Base-by-base conservation (phyloP, 2,797 vertebrate species). In the Anableps anableps region DNA sequence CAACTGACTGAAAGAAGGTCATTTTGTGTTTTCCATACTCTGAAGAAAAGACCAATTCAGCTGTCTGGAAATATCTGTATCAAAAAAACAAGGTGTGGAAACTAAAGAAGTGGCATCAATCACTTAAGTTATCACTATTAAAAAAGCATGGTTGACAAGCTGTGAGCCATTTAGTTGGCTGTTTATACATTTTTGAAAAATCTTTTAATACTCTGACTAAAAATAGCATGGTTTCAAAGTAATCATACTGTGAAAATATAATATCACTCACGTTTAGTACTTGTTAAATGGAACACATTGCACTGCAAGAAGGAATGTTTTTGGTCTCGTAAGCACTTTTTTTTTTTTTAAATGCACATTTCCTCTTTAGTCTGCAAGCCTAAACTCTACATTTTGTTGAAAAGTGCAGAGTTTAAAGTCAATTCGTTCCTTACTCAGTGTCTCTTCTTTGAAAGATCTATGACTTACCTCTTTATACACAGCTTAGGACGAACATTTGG, bases 381-480 rank as follows among this genome's bases (percentile, higher is more conserved):
- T 38, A 29, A 80, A 85, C 47, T 62, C 17, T 74, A 66, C 82
- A 72, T 71, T 58, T 78, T 75, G 62, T 62, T 7, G 10, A 55
- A 55, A 73, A 53, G 51, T 48, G 38, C 29, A 71, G 17, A 75
- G 51, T 80, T 74, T n/a, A 76, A 72, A 55, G 47, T 10, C 34
- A 29, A 43, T 78, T 51, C n/a, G 51, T 38, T 7, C 26, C 31
- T 11, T 29, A 36, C 43, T 76, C 23, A 14, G 58, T 29, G 10
- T 70, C 13, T 79, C 80, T 14, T 17, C 48, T 21, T 62, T 74
- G 1, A 7, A 80, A 75, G 31, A 62, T 70, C 16, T 2, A 51
- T 80, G 47, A 41, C 79, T 81, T 86, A 77, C 76, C 80, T 38
- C 3, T 11, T 84, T 80, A 53, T 47, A 48, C 23, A 72, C 41